Base-by-base conservation (phyloP, 2,113 vertebrate species). In the Oxyruncus cristatus region DNA sequence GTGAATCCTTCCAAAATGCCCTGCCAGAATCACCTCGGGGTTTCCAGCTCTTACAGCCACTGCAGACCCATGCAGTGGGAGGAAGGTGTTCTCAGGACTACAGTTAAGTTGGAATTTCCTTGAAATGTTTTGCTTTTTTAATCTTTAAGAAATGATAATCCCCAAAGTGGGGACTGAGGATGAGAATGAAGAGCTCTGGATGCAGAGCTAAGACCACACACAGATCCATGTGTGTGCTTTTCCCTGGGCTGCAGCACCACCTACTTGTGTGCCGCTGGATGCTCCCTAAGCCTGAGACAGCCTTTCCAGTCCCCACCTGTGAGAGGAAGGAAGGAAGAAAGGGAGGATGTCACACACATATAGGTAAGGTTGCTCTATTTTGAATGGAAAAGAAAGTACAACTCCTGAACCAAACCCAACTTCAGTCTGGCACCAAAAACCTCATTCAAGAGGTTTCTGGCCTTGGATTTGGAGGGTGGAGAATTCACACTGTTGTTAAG, bases 241-340 rank as follows among this genome's bases (percentile, higher is more conserved):
- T 33, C 79, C 78, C 87, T 77, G 88, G 71, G 71, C 92, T 67
- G 56, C 90, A 95, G 85, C 95, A 91, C 90, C 82, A 93, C 65
- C 92, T 92, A 68, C 93, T 6, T 77, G 95, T 52, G 68, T 23
- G 15, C 85, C 67, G 71, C 75, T 86, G 42, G 21, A 70, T 49
- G 61, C 32, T 88, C 55, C 85, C 75, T 1, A 2, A 37, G 71
- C 17, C 14, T 19, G 11, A 1, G 37, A 37, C 22, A 5, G 14
- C 37, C 47, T 67, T 56, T 28, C 52, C 73, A 80, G 56, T 32
- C 47, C 22, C 62, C 56, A 92, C 56, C 35, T 33, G 39, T n/a
- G 32, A 61, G 39, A 56, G 77, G 35, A 89, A 59, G 52, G 56
- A 70, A 55, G 61, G n/a, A 44, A 66, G 80, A 61, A 80, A 62